Evolutionary conservation across 2,888 invertebrate genomes (phyloP), one percentile per base, ranked within the genome.

Genomic region (Sesia apiformis): DNA sequence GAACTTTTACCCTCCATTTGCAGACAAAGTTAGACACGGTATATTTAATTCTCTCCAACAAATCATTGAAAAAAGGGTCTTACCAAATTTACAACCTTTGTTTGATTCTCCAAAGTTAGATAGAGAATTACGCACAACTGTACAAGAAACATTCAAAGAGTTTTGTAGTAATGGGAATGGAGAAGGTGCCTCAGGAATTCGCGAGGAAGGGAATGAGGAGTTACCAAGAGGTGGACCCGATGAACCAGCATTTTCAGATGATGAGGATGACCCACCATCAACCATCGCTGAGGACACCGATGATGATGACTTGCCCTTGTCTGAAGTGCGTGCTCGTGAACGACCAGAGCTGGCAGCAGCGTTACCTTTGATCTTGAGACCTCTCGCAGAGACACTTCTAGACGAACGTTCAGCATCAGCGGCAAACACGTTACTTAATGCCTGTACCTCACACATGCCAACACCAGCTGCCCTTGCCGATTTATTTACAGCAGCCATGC

Each of bases 81-180:
- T 97, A 59, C 94, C 94, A n/a, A 95, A 95, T 61, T 85, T 97
- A 56, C 93, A 94, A 66, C 96, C 96, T 4, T 82, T 97, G 56
- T 96, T 97, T 84, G 97, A 97, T 74, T 96, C 96, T 73, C 93
- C 94, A 3, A 96, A 96, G 74, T 83, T 97, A 62, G 97, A 97
- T 78, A 91, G 94, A 62, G 97, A 97, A 76, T 83, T 97, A 61
- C 89, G 96, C 58, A 92, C 92, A 58, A 94, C 97, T 81, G 95
- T 98, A 49, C 92, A 95, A 61, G 97, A 97, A 72, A 96, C 95
- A 49, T 98, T 98, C 76, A 94, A 94, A 69, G 98, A 98, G 82
- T 98, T 98, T 81, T 96, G 95, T 73, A 90, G 90, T 57, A 88
- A 87, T 67, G 86, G 85, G 0, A 87, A 88, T 64, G 88, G 87